Percentiles rank a stretch among this genome's conserved stretches.
Conservation (phyloP, 1,140 invertebrate species). For the Teleopsis dalmanni region DNA sequence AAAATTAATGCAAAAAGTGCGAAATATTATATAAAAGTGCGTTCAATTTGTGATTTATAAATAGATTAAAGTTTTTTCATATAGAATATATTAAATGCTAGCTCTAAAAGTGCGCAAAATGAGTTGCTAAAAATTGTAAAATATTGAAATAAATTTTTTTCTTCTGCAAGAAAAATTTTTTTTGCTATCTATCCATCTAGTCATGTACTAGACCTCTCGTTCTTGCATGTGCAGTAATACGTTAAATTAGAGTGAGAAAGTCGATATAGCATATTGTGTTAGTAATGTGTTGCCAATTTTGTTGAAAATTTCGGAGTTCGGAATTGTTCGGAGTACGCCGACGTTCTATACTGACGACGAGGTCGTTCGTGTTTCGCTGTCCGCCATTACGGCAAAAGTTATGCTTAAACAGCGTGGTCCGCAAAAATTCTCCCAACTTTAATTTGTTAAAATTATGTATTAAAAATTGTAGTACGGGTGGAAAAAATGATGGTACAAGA, state of each 20-base stretch:
- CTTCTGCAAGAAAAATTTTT: too few species aligned
- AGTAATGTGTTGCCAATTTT: too few species aligned
- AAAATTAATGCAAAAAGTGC: constrained; percentile 28
- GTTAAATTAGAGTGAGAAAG: background rate
- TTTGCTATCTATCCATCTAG: constrained; percentile 8
- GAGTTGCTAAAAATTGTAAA: constrained; percentile 31
- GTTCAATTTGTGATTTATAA: constrained; percentile 11
- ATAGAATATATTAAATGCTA: constrained; percentile 9
- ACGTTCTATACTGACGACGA: too few species aligned
- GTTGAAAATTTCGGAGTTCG: constrained; percentile 1
- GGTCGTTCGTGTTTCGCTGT: background rate
- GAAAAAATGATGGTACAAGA: background rate
- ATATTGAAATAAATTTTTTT: constrained; percentile 22
- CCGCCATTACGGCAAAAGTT: constrained; percentile 7
- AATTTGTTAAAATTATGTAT: background rate
- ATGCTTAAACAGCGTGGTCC: background rate
- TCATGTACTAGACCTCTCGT: constrained; percentile 2
- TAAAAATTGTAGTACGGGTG: background rate
- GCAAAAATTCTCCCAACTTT: background rate
- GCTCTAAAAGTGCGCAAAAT: constrained; percentile 23
- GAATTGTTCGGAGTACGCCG: background rate
- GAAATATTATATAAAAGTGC: constrained; percentile 28
- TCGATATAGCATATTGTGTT: constrained; percentile 6
- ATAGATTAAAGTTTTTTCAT: constrained; percentile 6
- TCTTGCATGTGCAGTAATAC: background rate